These are phyloP conservation scores for Zhuqinia jingwanae DNA, from an alignment of 2,888 invertebrate species.

Conservation along the genomic window DNA sequence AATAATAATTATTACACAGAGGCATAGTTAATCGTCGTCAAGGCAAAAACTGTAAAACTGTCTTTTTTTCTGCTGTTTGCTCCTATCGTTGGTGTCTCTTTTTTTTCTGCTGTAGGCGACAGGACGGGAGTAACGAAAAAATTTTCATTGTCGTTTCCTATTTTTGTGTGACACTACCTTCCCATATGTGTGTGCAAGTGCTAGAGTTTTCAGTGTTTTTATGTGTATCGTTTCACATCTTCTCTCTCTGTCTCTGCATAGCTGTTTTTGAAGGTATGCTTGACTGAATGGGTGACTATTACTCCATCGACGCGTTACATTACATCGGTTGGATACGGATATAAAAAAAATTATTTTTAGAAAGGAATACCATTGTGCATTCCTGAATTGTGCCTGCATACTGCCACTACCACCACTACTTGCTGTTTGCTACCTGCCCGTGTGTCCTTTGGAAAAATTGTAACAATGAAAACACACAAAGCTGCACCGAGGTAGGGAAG, in stretches of 20 bases:
- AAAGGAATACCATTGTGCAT: background rate
- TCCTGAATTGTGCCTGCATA: no score
- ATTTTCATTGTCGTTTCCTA: conserved; percentile 17
- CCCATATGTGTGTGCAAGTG: background rate
- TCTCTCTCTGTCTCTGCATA: background rate
- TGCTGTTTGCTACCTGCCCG: background rate
- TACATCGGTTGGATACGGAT: background rate
- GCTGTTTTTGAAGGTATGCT: background rate
- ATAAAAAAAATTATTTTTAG: conserved; percentile 34
- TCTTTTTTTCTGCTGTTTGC: background rate
- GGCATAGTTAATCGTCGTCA: conserved; percentile 37
- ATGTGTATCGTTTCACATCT: background rate
- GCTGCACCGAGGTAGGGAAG: conserved; percentile 2
- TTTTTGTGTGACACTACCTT: conserved; percentile 11
- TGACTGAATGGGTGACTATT: conserved; percentile 15
- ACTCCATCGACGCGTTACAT: background rate
- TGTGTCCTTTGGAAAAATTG: conserved; percentile 15
- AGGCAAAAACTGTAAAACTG: conserved; percentile 24
- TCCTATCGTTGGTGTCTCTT: background rate
- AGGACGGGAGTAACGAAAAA: background rate
- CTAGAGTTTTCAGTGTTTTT: background rate
- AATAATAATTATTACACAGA: conserved; percentile 8
- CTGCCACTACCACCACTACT: background rate
- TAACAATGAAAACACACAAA: conserved; percentile 29
- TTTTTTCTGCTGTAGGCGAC: no score